Evolutionary conservation across 2,113 vertebrate genomes (phyloP).

Genomic region (Nanorana parkeri): DNA sequence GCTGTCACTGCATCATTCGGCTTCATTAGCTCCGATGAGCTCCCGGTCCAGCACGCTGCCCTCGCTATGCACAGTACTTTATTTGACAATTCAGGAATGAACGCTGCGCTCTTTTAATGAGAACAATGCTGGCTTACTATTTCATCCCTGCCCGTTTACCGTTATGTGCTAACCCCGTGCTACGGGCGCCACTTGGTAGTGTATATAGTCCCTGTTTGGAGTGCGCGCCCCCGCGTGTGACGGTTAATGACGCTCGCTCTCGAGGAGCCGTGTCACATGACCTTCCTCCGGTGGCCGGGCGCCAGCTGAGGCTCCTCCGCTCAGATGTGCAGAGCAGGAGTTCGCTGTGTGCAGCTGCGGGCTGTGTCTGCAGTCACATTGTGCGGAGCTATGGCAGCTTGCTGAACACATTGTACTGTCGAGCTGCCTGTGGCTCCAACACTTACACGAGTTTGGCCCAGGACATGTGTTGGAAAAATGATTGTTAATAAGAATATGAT

Average conservation of each 20-base stretch:
- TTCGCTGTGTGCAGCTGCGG: neutral
- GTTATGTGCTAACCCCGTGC: no score
- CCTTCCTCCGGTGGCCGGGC: neutral
- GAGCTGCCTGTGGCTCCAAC: neutral
- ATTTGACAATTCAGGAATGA: no score
- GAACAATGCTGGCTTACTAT: no score
- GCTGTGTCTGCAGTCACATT: fast-evolving
- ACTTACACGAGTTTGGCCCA: no score
- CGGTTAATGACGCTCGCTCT: neutral
- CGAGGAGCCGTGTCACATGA: neutral
- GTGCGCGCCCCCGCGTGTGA: neutral
- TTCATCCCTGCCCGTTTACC: no score
- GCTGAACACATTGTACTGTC: neutral
- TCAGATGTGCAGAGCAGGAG: neutral
- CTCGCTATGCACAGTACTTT: no score
- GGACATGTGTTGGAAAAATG: no score
- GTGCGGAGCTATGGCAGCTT: neutral
- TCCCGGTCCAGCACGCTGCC: neutral
- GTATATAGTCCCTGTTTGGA: neutral
- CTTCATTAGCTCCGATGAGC: constrained; percentile 14
- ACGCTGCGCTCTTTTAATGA: no score
- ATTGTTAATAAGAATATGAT: no score
- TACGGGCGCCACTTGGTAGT: neutral
- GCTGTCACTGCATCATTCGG: constrained; percentile 25
- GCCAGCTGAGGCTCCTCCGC: constrained; percentile 9